phyloP scores from a whole-genome alignment of 1,140 invertebrate species.

The Teleopsis dalmanni region DNA sequence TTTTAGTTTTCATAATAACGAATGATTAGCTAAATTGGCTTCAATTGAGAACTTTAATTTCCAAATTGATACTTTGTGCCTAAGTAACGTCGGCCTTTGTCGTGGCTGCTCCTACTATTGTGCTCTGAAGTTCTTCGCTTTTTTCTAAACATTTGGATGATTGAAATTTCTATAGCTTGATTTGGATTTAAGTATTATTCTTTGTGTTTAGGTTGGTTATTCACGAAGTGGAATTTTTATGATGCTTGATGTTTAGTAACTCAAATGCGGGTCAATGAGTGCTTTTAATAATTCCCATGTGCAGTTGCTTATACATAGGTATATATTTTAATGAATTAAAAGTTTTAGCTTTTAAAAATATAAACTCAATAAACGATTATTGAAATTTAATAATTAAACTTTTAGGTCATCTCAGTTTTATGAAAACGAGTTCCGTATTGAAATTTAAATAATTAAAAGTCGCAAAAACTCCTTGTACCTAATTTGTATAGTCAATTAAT shows the following conservation, averaged over 20 bases:
- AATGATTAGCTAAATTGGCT: constrained; percentile 13
- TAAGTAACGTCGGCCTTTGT: not conserved
- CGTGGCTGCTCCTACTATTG: not conserved
- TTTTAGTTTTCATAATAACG: not conserved
- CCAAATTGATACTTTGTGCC: constrained; percentile 7
- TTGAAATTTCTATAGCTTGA: not conserved
- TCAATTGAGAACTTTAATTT: constrained; percentile 10
- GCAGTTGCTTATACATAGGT: too few relatives aligned
- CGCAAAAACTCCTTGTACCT: too few relatives aligned
- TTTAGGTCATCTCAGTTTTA: too few relatives aligned
- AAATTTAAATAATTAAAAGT: too few relatives aligned
- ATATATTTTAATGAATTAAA: too few relatives aligned
- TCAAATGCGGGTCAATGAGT: too few relatives aligned
- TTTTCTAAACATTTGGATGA: not conserved
- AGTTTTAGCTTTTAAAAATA: too few relatives aligned
- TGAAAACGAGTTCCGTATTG: too few relatives aligned
- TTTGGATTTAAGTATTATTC: not conserved
- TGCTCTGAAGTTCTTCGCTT: not conserved
- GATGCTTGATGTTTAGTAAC: not conserved
- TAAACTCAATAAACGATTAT: too few relatives aligned
- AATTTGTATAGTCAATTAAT: too few relatives aligned
- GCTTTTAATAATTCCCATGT: too few relatives aligned
- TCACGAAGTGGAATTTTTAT: not conserved
- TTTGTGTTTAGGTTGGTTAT: not conserved
- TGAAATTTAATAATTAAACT: too few relatives aligned